phyloP scores from a whole-genome alignment of 2,797 vertebrate genomes.

The Onychomys arenicola region DNA sequence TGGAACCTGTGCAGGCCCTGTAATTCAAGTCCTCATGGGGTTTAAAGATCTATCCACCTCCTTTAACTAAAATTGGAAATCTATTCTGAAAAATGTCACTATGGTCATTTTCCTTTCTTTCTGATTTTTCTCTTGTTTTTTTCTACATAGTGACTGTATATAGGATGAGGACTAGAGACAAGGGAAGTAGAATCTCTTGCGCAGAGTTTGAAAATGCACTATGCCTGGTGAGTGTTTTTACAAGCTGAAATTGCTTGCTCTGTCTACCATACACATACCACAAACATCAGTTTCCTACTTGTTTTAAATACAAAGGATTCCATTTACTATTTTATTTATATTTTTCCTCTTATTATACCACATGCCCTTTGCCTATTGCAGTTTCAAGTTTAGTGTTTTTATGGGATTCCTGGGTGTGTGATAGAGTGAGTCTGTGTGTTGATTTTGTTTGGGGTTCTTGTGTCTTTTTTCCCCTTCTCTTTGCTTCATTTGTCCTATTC shows the following conservation, averaged over 20 bases:
- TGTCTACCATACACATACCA: neutral
- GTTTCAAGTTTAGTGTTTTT: neutral
- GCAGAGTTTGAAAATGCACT: neutral
- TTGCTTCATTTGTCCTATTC: neutral
- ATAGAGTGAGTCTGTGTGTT: neutral
- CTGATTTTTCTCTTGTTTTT: neutral
- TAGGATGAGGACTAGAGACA: neutral
- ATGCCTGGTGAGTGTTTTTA: neutral
- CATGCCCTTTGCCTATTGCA: neutral
- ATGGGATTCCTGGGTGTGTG: no score
- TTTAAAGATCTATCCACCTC: neutral
- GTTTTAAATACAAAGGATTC: constrained; percentile 10
- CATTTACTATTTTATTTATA: neutral
- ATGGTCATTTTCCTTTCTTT: neutral
- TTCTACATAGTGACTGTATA: neutral
- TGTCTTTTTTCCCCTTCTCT: neutral
- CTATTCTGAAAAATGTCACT: neutral
- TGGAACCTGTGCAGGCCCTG: neutral
- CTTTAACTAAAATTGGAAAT: neutral
- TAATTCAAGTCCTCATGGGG: neutral
- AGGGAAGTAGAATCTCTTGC: neutral
- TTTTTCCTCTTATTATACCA: neutral
- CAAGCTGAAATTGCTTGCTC: neutral
- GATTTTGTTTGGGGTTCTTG: no score
- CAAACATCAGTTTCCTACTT: neutral